These are phyloP conservation scores for Acrobasis suavella DNA, from an alignment of 2,888 invertebrate genomes.

Conservation along the genomic window DNA sequence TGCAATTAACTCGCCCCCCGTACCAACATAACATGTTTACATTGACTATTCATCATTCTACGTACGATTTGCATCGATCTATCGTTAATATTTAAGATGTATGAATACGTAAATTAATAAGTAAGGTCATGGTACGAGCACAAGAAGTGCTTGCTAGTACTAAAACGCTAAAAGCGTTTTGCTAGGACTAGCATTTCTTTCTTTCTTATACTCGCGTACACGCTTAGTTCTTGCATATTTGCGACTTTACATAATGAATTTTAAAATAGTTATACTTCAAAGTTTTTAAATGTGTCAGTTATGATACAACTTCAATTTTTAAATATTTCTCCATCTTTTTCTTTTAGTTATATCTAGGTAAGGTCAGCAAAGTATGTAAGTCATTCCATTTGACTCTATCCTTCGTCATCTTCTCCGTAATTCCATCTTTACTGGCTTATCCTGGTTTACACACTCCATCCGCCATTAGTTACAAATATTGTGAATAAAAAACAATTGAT, in stretches of 20 bases:
- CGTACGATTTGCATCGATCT: constrained; percentile 40
- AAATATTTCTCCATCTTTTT: no score
- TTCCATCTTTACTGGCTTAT: no score
- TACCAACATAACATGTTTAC: constrained; percentile 42
- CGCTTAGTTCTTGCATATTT: background rate
- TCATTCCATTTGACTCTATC: no score
- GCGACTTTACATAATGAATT: background rate
- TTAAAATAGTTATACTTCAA: background rate
- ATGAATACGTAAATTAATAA: background rate
- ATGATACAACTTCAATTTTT: no score
- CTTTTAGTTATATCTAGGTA: no score
- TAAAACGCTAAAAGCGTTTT: no score
- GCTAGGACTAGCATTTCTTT: no score
- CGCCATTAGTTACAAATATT: background rate
- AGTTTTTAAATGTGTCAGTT: no score
- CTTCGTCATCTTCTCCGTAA: no score
- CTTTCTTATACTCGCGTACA: no score
- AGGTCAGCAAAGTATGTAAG: no score
- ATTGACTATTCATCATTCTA: constrained; percentile 50
- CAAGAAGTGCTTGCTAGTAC: background rate
- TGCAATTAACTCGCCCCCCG: constrained; percentile 67
- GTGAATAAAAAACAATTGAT: background rate
- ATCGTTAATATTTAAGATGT: constrained; percentile 18
- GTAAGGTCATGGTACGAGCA: constrained; percentile 2
- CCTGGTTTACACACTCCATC: no score